phyloP scores from a whole-genome alignment of 2,888 invertebrate species.

The Sinhomidia bicolor region DNA sequence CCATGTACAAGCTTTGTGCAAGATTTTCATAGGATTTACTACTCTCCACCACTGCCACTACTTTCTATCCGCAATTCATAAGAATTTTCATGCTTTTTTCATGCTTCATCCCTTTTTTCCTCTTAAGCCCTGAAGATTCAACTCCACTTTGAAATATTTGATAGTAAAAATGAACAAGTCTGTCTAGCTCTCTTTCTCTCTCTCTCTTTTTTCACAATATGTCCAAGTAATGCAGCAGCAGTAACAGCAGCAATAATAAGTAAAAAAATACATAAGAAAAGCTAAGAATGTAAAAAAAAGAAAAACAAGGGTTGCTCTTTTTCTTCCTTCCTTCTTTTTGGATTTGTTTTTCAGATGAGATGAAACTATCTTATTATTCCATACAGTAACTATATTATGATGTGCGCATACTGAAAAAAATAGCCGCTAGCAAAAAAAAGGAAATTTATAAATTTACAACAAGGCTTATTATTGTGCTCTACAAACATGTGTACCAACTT shows the following conservation, averaged over 20 bases:
- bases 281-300: no score
- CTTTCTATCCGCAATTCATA: conserved; percentile 61
- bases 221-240: conserved; percentile 50
- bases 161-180: conserved; percentile 29
- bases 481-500: conserved; percentile 35
- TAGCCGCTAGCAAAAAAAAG: conserved; percentile 61
- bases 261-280: no score
- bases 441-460: conserved; percentile 65
- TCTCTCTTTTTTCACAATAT: conserved; percentile 51
- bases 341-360: conserved; percentile 45
- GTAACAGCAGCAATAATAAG: background rate
- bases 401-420: conserved; percentile 47
- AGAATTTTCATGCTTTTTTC: conserved; percentile 60
- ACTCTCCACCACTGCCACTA: conserved; percentile 47
- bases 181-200: conserved; percentile 28
- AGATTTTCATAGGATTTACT: conserved; percentile 71
- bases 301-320: conserved; percentile 45
- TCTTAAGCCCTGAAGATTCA: conserved; percentile 67
- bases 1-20: conserved; percentile 71
- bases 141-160: conserved; percentile 65
- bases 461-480: conserved; percentile 8
- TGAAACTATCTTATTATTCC: conserved; percentile 47
- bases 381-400: conserved; percentile 24
- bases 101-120: conserved; percentile 68
- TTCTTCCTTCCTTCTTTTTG: background rate